phyloP scores from a whole-genome alignment of 2,888 invertebrate genomes.

The Zhuqinia jingwanae region DNA sequence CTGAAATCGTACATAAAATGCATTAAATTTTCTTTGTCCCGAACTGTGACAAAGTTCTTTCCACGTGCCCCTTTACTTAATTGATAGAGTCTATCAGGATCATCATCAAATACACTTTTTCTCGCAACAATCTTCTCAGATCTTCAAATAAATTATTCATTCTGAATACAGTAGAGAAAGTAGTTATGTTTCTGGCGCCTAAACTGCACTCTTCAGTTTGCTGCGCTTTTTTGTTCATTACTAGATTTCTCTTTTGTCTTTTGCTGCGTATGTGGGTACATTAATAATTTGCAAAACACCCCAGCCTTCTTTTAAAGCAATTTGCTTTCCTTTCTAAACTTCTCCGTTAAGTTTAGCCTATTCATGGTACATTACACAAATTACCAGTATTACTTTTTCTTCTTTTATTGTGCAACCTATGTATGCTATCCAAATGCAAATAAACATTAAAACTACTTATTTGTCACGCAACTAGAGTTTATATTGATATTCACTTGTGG shows the following conservation, averaged over 20 bases:
- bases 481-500: slow-evolving; percentile 15
- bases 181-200: not conserved
- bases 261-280: not conserved
- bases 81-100: no score
- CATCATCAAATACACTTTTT: no score
- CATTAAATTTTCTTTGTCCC: no score
- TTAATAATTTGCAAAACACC: not conserved
- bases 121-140: no score
- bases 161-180: no score
- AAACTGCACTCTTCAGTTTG: not conserved
- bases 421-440: not conserved
- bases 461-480: not conserved
- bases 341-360: no score
- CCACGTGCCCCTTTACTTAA: no score
- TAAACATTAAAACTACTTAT: not conserved
- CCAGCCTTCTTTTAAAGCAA: no score
- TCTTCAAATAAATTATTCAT: no score
- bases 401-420: not conserved
- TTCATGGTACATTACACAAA: not conserved
- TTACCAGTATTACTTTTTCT: not conserved
- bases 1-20: no score
- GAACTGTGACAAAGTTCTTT: no score
- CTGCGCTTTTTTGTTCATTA: not conserved
- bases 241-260: not conserved
- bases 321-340: no score